Evolutionary conservation across 2,888 invertebrate genomes (phyloP).

Genomic region (Ichneumoninae sp.): DNA sequence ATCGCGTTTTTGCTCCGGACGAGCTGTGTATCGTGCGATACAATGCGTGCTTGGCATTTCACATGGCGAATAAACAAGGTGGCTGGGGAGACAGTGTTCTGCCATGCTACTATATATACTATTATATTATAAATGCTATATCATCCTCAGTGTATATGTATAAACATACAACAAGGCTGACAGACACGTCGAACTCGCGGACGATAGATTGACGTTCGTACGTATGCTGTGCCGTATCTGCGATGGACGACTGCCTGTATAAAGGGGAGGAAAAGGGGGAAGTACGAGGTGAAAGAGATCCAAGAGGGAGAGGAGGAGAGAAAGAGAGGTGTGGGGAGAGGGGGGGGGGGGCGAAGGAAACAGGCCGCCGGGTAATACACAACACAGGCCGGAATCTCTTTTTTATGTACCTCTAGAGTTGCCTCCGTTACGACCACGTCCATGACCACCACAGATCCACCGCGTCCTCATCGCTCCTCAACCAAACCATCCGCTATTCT

Average conservation of each 20-base stretch:
- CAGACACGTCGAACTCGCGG: conserved; percentile 33
- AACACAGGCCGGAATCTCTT: conserved; percentile 59
- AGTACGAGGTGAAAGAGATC: conserved; percentile 14
- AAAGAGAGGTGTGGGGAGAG: neutral
- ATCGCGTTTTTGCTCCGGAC: conserved; percentile 49
- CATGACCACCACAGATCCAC: conserved; percentile 68
- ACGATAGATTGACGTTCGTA: conserved; percentile 14
- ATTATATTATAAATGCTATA: conserved; percentile 16
- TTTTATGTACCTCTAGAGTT: conserved; percentile 64
- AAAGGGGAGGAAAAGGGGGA: conserved; percentile 36
- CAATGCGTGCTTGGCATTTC: conserved; percentile 26
- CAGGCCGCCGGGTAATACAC: conserved; percentile 55
- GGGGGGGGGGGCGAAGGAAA: conserved; percentile 29
- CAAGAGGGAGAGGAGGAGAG: neutral
- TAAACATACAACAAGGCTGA: conserved; percentile 18
- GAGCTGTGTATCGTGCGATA: conserved; percentile 8
- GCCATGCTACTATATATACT: neutral
- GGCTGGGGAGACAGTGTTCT: conserved; percentile 1
- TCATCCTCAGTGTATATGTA: conserved; percentile 9
- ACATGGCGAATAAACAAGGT: conserved; percentile 36
- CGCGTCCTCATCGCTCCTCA: conserved; percentile 55
- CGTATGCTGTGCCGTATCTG: conserved; percentile 48
- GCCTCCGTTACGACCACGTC: conserved; percentile 78
- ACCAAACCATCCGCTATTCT: conserved; percentile 71
- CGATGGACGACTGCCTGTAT: conserved; percentile 52